These are phyloP conservation scores for Brachypalpus laphriformis DNA, from an alignment of 2,888 invertebrate genomes.

Conservation along the genomic window DNA sequence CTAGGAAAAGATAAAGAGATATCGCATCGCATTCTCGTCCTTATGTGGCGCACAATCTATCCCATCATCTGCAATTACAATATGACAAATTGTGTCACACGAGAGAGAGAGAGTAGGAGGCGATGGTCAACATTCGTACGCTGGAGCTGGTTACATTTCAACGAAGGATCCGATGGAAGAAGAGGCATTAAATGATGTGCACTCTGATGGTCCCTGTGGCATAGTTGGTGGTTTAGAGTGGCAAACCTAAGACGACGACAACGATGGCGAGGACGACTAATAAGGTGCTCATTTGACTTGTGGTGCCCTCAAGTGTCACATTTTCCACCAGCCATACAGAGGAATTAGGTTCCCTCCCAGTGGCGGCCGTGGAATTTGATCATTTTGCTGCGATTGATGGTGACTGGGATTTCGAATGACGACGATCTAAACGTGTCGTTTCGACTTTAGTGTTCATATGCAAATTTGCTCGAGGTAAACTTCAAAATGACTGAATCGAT, in stretches of 20 bases:
- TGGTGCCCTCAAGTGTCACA: constrained; percentile 27
- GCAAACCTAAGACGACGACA: not conserved
- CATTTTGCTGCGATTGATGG: not conserved
- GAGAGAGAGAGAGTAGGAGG: constrained; percentile 20
- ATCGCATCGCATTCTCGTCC: constrained; percentile 20
- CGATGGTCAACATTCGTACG: not conserved
- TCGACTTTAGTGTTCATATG: not conserved
- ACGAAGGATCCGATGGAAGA: not conserved
- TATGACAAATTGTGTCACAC: constrained; percentile 65
- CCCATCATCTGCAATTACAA: constrained; percentile 63
- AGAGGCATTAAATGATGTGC: not conserved
- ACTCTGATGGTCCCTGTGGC: not conserved
- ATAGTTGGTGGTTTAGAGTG: constrained; percentile 18
- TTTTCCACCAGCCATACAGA: constrained; percentile 5
- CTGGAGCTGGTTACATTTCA: not conserved
- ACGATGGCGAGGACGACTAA: constrained; percentile 36
- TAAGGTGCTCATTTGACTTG: constrained; percentile 47
- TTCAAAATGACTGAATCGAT: no score
- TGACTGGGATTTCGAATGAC: not conserved
- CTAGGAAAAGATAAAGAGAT: constrained; percentile 62
- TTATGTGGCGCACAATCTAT: constrained; percentile 48
- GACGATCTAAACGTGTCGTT: not conserved
- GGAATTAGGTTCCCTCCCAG: not conserved
- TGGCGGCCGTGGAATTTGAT: not conserved
- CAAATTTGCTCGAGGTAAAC: no score